Base-by-base conservation (phyloP, 2,888 invertebrate species). In the Saturnia japonica region DNA sequence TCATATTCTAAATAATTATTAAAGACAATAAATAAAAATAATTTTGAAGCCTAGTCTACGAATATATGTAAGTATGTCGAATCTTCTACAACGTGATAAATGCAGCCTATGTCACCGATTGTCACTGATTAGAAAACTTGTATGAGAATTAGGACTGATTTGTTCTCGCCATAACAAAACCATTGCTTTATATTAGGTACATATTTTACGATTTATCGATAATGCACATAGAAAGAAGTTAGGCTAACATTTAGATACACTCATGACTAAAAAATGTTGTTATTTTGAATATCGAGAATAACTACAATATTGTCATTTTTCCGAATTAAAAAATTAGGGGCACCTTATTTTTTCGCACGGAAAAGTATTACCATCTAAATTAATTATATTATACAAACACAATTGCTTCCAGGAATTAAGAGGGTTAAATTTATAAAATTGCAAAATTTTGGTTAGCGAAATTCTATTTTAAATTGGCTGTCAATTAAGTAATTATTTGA, bases 81-180 rank as follows among this genome's bases (percentile, higher is more conserved):
- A 54, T n/a, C n/a, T 54, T 11, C 0, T 11, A 22, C 22, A 22
- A 54, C n/a, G n/a, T 51, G 51, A n/a, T 57, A 25, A 57, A 60
- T 57, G 57, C 12, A 12, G 57, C 25, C 12, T 25, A 57, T 57
- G 57, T n/a, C n/a, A n/a, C n/a, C n/a, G 25, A 57, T 28, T 64
- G 19, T 19, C 40, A 40, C 40, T 40, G 40, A 40, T 64, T 64
- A 16, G 19, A 64, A 64, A 64, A n/a, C 64, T n/a, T 40, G 2
- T 64, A 64, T 64, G 40, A n/a, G 16, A 40, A 64, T 64, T 64
- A n/a, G 40, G 8, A 40, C 64, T 40, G 9, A 64, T 64, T 34
- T 64, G 16, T 19, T 64, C 40, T 64, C 9, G 7, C 16, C 40
- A 62, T 28, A 14, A 25, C 28, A 16, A 34, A 8, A 62, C 0